phyloP scores from a whole-genome alignment of 2,113 vertebrate species.

The Muscicapa adusta region DNA sequence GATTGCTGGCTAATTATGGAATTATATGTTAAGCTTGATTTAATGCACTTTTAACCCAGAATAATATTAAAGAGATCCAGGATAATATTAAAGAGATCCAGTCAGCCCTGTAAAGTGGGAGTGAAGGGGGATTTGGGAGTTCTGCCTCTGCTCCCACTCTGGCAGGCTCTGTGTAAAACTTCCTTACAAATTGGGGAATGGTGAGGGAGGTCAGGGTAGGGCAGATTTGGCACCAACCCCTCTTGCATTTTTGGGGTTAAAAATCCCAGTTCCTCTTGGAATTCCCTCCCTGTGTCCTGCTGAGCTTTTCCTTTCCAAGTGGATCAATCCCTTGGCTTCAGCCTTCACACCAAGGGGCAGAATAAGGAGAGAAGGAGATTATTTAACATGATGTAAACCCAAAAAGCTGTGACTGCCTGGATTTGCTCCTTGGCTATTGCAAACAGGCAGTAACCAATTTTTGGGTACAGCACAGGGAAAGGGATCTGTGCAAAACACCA shows the following conservation, averaged over 20 bases:
- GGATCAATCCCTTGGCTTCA: neutral
- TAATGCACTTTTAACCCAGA: neutral
- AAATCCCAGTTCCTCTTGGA: neutral
- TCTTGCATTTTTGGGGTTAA: neutral
- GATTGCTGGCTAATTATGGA: neutral
- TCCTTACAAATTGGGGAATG: neutral
- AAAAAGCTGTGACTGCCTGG: neutral
- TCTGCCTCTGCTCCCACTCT: neutral
- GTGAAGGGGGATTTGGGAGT: neutral
- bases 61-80: neutral
- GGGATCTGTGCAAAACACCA: neutral
- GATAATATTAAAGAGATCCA: neutral
- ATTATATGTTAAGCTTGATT: neutral
- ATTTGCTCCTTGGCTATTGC: neutral
- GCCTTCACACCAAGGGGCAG: fast-evolving
- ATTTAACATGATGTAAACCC: neutral
- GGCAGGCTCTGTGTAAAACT: fast-evolving
- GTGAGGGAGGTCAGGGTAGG: neutral
- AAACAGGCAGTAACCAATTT: neutral
- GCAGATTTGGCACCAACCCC: neutral
- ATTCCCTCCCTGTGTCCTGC: neutral
- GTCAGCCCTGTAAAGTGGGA: neutral
- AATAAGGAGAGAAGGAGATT: neutral
- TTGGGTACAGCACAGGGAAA: neutral
- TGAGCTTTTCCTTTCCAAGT: neutral